phyloP scores from a whole-genome alignment of 2,888 invertebrate genomes.

The Carcina quercana region DNA sequence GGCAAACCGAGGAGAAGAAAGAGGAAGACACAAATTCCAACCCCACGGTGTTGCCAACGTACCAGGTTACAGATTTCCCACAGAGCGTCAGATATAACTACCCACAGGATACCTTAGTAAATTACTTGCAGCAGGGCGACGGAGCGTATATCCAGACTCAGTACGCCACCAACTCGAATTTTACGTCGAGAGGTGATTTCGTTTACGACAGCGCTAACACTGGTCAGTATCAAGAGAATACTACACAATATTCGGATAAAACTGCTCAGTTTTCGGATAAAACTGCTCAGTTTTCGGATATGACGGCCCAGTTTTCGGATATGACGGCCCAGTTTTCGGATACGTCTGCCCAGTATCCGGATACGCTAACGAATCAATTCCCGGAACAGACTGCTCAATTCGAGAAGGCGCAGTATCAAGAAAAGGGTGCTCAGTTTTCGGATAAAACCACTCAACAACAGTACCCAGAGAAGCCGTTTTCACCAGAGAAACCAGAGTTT shows the following conservation, averaged over 20 bases:
- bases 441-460: neutral
- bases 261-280: neutral
- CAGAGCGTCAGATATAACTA: conserved; percentile 35
- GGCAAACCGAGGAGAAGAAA: conserved; percentile 50
- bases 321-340: no score
- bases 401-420: neutral
- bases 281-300: no score
- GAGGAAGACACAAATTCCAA: conserved; percentile 41
- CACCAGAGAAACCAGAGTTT: conserved; percentile 1
- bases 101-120: conserved; percentile 32
- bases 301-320: neutral
- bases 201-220: no score
- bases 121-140: conserved; percentile 60
- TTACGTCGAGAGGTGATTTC: conserved; percentile 39
- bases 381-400: neutral
- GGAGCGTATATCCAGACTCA: conserved; percentile 57
- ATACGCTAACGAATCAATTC: conserved; percentile 10
- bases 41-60: conserved; percentile 46
- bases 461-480: neutral
- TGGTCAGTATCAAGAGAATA: neutral
- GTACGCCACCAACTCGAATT: conserved; percentile 31
- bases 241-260: no score
- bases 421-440: no score
- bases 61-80: conserved; percentile 41
- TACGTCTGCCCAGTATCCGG: neutral